Evolutionary conservation across 2,113 vertebrate species (phyloP), one percentile per base, ranked within the genome.

Genomic region (Bujurquina vittata): DNA sequence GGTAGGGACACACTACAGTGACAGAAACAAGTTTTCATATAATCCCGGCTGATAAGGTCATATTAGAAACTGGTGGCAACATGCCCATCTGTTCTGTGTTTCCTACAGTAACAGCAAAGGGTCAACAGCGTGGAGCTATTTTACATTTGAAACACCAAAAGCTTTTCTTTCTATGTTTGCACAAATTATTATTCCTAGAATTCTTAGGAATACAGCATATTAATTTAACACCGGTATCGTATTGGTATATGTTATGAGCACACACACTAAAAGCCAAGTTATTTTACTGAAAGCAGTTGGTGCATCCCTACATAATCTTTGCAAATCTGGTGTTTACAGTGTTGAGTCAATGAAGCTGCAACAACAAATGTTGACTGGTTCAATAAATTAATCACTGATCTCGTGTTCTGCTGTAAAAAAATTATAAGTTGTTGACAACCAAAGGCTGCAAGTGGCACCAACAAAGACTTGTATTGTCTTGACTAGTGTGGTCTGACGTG

Each of bases 381-480:
- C 18, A n/a, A 31, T 46, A 72, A 72, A 72, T 72, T 31, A 52
- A 52, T 46, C 65, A 72, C 12, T 54, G 49, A 52, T 52, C 4
- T 23, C 5, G 26, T 72, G 31, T 54, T 72, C 46, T 54, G 10
- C 15, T 60, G 17, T 62, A 63, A 75, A 72, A 75, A 49, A n/a
- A 31, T 55, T 33, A 35, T 35, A 40, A 22, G n/a, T 75, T 49
- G 17, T 49, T 0, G 17, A 67, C n/a, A 6, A 59, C 1, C 0
- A 33, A 69, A 58, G 55, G 35, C 37, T 11, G 23, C 18, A 57
- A 65, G 12, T 5, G 12, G 10, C 10, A 29, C 57, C 10, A 58
- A 82, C 62, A 84, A 75, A 69, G 29, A 37, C 73, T 37, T 10
- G 5, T 26, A 23, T 49, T 54, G 77, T 87, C 56, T 87, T 10